Evolutionary conservation across 2,888 invertebrate genomes (phyloP).

Genomic region (Nebria salina): DNA sequence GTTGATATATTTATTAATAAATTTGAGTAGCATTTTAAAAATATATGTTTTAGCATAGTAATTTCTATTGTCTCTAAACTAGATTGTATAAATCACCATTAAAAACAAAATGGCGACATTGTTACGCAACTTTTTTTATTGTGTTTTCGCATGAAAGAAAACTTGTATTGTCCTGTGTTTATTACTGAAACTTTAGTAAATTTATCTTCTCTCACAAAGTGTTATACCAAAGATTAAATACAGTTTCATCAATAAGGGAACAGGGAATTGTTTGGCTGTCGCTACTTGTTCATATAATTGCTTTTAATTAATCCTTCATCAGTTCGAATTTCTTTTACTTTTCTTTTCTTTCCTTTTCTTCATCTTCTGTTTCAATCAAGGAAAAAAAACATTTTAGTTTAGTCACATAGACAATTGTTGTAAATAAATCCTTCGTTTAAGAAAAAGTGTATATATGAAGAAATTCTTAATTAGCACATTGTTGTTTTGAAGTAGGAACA

Average conservation of each 20-base stretch:
- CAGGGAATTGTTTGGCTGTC: not conserved
- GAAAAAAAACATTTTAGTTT: not conserved
- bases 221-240: not conserved
- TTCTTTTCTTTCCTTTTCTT: not conserved
- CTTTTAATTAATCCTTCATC: not conserved
- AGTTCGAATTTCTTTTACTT: not conserved
- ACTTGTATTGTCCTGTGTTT: not conserved
- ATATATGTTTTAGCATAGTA: not conserved
- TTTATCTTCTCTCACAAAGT: not conserved
- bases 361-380: not conserved
- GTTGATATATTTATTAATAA: not conserved
- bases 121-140: not conserved
- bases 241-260: not conserved
- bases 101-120: too few species aligned
- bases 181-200: not conserved
- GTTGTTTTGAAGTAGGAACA: conserved; percentile 32
- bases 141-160: not conserved
- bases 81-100: too few species aligned
- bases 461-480: conserved; percentile 36
- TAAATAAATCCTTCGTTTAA: not conserved
- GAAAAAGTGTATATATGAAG: conserved; percentile 12
- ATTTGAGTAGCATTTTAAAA: not conserved
- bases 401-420: not conserved
- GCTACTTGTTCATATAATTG: not conserved
- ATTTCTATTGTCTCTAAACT: too few species aligned